Conservation (phyloP, 2,888 invertebrate genomes). For the Pseudoips prasinana region DNA sequence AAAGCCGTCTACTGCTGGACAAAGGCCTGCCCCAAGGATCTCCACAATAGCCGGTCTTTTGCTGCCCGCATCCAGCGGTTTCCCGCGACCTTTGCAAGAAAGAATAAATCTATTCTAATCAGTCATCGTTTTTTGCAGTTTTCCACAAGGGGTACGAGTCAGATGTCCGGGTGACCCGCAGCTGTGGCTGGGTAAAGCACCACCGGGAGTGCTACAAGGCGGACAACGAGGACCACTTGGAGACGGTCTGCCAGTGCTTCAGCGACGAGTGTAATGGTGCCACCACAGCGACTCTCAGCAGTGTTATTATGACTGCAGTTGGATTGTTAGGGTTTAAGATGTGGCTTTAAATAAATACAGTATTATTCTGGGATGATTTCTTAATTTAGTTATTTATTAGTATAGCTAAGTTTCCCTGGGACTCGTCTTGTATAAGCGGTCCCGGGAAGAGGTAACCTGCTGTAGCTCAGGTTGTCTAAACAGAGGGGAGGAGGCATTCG, state of each 20-base stretch:
- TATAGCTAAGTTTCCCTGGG: too few species aligned
- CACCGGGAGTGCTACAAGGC: conserved; percentile 78
- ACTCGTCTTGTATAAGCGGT: too few species aligned
- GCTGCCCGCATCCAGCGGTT: too few species aligned
- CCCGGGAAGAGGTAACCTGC: too few species aligned
- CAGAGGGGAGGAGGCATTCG: too few species aligned
- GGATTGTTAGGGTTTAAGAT: conserved; percentile 5
- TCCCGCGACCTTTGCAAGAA: too few species aligned
- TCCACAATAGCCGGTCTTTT: too few species aligned
- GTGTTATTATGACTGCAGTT: background rate
- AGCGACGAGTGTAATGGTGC: conserved; percentile 81
- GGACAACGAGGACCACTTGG: conserved; percentile 84
- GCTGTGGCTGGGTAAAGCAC: conserved; percentile 83
- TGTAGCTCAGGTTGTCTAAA: too few species aligned
- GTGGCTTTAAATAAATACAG: conserved; percentile 21
- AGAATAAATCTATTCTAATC: too few species aligned
- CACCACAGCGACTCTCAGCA: background rate
- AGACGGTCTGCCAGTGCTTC: conserved; percentile 84
- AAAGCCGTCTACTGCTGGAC: too few species aligned
- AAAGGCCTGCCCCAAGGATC: too few species aligned
- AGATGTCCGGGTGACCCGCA: conserved; percentile 79
- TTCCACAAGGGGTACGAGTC: conserved; percentile 61
- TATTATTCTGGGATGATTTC: conserved; percentile 16
- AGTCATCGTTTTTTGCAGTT: conserved; percentile 42
- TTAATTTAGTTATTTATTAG: too few species aligned